Percentiles rank a stretch among this genome's conserved stretches.
Evolutionary conservation across 2,797 vertebrate species (phyloP).

Genomic region (Liparis tanakae): DNA sequence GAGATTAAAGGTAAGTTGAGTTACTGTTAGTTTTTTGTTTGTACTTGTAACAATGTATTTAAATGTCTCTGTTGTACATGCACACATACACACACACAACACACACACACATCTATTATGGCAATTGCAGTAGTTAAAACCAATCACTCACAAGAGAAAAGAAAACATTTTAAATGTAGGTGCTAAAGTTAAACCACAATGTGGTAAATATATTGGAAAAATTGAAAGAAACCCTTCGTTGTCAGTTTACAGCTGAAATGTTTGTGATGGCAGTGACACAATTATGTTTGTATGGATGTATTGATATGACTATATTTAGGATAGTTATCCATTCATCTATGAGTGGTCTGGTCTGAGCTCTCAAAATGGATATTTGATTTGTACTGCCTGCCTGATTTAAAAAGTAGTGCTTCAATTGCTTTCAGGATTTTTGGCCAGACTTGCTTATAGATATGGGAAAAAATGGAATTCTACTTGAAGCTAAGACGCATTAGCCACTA

Average conservation of each 20-base stretch:
- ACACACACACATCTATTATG: background rate
- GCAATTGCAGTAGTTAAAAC: background rate
- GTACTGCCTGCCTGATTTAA: background rate
- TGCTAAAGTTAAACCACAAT: background rate
- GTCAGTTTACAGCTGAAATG: background rate
- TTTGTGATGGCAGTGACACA: background rate
- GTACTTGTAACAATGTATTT: background rate
- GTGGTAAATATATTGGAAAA: background rate
- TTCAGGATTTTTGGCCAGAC: background rate
- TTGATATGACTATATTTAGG: background rate
- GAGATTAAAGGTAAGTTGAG: constrained; percentile 88
- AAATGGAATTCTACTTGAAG: background rate
- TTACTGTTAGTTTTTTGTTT: background rate
- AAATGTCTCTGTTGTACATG: background rate
- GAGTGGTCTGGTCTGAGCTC: background rate
- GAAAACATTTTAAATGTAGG: background rate
- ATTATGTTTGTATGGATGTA: background rate
- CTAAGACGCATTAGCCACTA: background rate
- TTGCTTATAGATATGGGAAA: background rate
- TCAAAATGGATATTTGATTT: background rate
- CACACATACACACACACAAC: background rate
- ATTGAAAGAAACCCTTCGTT: background rate
- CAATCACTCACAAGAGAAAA: background rate
- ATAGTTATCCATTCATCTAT: background rate
- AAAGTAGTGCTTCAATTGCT: background rate